Evolutionary conservation across 2,888 invertebrate genomes (phyloP).

Genomic region (Cordylochernes scorpioides): DNA sequence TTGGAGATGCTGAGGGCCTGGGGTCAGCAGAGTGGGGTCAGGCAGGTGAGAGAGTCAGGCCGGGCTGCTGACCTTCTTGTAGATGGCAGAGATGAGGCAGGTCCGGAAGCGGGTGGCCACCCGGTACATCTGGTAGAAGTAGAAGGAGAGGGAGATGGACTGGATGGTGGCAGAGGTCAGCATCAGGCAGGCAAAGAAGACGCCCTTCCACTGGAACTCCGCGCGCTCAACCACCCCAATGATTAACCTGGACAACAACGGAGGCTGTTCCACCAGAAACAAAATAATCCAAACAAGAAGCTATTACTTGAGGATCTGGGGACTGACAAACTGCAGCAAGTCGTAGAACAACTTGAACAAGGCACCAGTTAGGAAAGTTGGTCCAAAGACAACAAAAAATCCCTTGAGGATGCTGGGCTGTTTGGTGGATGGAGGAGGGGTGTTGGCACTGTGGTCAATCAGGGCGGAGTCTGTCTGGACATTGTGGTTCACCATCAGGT

Average conservation of each 20-base stretch:
- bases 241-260: constrained; percentile 9
- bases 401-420: too few relatives aligned
- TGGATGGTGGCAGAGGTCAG: constrained; percentile 47
- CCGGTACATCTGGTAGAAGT: constrained; percentile 67
- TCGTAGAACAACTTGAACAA: background rate
- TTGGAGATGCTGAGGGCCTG: constrained; percentile 13
- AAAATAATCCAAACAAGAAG: background rate
- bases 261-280: background rate
- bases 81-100: constrained; percentile 57
- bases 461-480: too few relatives aligned
- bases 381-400: background rate
- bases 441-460: too few relatives aligned
- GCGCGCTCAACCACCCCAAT: constrained; percentile 29
- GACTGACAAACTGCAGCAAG: background rate
- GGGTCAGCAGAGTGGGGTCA: background rate
- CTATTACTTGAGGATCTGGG: background rate
- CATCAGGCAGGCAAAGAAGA: constrained; percentile 45
- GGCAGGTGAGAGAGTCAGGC: background rate
- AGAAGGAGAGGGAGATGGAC: constrained; percentile 58
- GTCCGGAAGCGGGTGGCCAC: constrained; percentile 70
- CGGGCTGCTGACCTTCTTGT: constrained; percentile 26
- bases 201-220: constrained; percentile 52
- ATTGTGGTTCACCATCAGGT: too few relatives aligned
- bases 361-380: background rate
- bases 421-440: too few relatives aligned